These are phyloP conservation scores for Micropoecilia bifurca DNA, from an alignment of 2,797 vertebrate species.

Conservation along the genomic window DNA sequence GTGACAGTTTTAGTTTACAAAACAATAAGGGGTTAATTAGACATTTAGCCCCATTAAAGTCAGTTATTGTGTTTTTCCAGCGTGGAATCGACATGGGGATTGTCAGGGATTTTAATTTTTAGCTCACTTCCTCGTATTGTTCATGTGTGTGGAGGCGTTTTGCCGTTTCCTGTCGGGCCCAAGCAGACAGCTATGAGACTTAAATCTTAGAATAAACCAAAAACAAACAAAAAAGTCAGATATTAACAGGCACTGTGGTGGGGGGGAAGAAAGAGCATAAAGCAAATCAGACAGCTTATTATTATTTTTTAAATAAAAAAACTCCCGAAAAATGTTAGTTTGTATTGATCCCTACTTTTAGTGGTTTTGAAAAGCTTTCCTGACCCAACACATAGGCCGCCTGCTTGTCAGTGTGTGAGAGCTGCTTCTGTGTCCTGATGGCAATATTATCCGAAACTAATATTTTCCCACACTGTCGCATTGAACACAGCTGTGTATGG, in stretches of 20 bases:
- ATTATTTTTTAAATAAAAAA: slow-evolving; percentile 18
- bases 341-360: slow-evolving; percentile 50
- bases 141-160: slow-evolving; percentile 44
- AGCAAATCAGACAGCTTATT: slow-evolving; percentile 41
- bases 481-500: slow-evolving; percentile 74
- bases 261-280: slow-evolving; percentile 42
- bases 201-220: slow-evolving; percentile 58
- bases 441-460: slow-evolving; percentile 69
- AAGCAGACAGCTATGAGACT: slow-evolving; percentile 46
- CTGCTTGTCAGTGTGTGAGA: slow-evolving; percentile 64
- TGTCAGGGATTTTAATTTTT: slow-evolving; percentile 68
- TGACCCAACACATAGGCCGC: slow-evolving; percentile 53
- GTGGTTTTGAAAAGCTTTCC: slow-evolving; percentile 65
- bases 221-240: slow-evolving; percentile 55
- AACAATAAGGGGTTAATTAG: slow-evolving; percentile 15
- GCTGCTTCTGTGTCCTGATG: slow-evolving; percentile 73
- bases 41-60: slow-evolving; percentile 13
- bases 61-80: slow-evolving; percentile 20
- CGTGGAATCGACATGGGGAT: slow-evolving; percentile 38
- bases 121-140: slow-evolving; percentile 48
- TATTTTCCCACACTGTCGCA: slow-evolving; percentile 68
- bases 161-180: slow-evolving; percentile 43
- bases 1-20: slow-evolving; percentile 9
- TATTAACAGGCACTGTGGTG: slow-evolving; percentile 37
- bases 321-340: slow-evolving; percentile 55